Base-by-base conservation (phyloP, 2,888 invertebrate genomes). In the Anorthoa munda region DNA sequence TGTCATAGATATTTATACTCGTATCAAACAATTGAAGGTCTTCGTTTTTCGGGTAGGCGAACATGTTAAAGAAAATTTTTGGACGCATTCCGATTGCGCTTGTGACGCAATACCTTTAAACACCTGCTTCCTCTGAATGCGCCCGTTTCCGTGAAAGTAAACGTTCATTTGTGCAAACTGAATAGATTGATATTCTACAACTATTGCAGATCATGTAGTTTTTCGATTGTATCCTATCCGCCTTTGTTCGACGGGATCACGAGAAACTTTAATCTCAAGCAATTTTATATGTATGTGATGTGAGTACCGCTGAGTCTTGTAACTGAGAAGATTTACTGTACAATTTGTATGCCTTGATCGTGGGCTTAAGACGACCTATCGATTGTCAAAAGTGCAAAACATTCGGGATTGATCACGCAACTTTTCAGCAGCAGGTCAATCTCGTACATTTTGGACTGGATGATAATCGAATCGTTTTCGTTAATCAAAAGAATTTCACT, bases 181-280 rank as follows among this genome's bases (percentile, higher is more conserved):
- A 56, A 26, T 23, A 55, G 23, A 68, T n/a, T 68, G n/a, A 2
- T 39, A 59, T 15, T 64, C 2, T 12, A n/a, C 11, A 46, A 51
- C 17, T 4, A 17, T 12, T 39, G 31, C 39, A 9, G 17, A 72
- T 56, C 39, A 45, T n/a, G 15, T 17, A 70, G 23, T 46, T 59
- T 21, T 45, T 26, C n/a, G 11, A 59, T 39, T 39, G 17, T 48
- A 39, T 12, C 17, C 65, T 18, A 9, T 46, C 1, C 17, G 11
- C 9, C 18, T 75, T 48, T 56, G n/a, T 66, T 73, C n/a, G 15
- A n/a, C 17, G n/a, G 13, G 39, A 21, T 21, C 7, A 31, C 31
- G 31, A 31, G 31, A 7, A 31, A 31, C 15, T 51, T 2, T 72
- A 56, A 39, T 23, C n/a, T 39, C 4, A 46, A 9, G 26, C 11